These are phyloP conservation scores for Lathamus discolor DNA, from an alignment of 2,113 vertebrate genomes.

Conservation along the genomic window DNA sequence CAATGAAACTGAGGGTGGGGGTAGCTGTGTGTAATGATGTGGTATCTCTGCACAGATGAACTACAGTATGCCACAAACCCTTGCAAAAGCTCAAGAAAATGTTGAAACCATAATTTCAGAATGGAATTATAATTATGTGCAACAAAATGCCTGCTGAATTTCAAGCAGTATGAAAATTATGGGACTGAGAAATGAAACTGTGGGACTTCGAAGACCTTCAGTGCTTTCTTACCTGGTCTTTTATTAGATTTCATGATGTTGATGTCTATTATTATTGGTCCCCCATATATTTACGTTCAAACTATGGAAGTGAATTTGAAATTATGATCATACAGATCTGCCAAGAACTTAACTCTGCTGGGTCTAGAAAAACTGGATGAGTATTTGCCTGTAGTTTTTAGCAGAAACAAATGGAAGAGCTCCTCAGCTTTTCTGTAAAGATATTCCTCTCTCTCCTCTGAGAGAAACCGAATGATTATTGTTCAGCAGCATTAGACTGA, in stretches of 20 bases:
- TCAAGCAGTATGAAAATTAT: neutral
- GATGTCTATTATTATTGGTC: neutral
- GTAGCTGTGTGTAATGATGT: neutral
- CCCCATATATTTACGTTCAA: neutral
- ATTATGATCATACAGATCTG: neutral
- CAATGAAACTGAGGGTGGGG: neutral
- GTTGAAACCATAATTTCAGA: neutral
- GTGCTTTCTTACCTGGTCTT: neutral
- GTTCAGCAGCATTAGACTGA: neutral
- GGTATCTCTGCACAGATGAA: neutral
- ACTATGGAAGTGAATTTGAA: neutral
- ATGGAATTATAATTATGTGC: neutral
- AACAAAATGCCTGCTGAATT: neutral
- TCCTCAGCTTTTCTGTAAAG: neutral
- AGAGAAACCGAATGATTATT: neutral
- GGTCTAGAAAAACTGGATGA: neutral
- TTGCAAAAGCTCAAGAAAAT: neutral
- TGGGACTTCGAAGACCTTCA: neutral
- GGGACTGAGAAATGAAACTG: neutral
- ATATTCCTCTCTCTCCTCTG: neutral
- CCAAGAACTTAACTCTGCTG: neutral
- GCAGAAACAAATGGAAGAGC: neutral
- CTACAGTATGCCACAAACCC: neutral
- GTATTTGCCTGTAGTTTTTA: neutral
- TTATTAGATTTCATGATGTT: neutral